A percentile compares a stretch with the other conserved stretches of the same genome.
Evolutionary conservation across 2,888 invertebrate species (phyloP).

Genomic region (Cremastinae sp.): DNA sequence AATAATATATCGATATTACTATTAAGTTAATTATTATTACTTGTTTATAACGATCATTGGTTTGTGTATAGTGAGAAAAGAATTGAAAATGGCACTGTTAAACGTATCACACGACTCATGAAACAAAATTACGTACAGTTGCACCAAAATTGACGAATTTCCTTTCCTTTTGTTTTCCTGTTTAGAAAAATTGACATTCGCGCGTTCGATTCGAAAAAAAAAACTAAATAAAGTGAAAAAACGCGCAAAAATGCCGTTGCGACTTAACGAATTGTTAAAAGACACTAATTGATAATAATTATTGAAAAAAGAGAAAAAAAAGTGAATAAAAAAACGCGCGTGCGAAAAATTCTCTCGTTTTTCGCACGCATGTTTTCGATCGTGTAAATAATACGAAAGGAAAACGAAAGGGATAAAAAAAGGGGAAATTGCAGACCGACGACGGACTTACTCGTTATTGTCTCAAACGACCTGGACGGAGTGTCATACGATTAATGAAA

Average conservation of each 20-base stretch:
- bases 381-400: slow-evolving; percentile 50
- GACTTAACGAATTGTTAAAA: slow-evolving; percentile 48
- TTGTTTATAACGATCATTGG: slow-evolving; percentile 29
- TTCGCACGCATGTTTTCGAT: slow-evolving; percentile 34
- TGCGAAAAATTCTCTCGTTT: slow-evolving; percentile 11
- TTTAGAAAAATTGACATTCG: slow-evolving; percentile 34
- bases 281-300: slow-evolving; percentile 55
- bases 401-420: slow-evolving; percentile 13
- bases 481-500: slow-evolving; percentile 54
- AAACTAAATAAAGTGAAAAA: slow-evolving; percentile 5
- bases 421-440: slow-evolving; percentile 27
- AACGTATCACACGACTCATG: slow-evolving; percentile 54
- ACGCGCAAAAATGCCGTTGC: slow-evolving; percentile 18
- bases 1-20: slow-evolving; percentile 39
- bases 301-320: not conserved
- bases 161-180: slow-evolving; percentile 16
- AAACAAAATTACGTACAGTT: slow-evolving; percentile 40
- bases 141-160: slow-evolving; percentile 46
- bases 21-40: slow-evolving; percentile 46
- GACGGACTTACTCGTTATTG: slow-evolving; percentile 50
- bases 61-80: slow-evolving; percentile 46
- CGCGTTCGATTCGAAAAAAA: slow-evolving; percentile 13
- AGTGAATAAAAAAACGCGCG: slow-evolving; percentile 19
- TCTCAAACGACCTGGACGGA: slow-evolving; percentile 47
- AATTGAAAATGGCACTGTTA: slow-evolving; percentile 52